Evolutionary conservation across 2,113 vertebrate genomes (phyloP).

Genomic region (Tachycineta bicolor): DNA sequence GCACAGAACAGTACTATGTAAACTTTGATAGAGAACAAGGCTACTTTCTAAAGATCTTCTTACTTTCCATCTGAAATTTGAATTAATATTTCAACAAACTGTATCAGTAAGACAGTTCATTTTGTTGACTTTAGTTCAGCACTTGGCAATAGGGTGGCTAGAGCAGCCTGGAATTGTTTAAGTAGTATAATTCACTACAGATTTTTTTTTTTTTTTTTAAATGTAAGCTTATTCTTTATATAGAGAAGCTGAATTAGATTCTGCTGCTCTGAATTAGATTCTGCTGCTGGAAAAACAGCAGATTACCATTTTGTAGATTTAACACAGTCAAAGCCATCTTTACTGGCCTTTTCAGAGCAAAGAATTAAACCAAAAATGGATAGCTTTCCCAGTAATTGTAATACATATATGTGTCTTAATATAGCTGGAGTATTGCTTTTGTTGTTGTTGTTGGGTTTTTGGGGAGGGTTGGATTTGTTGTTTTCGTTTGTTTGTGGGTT

Average conservation of each 20-base stretch:
- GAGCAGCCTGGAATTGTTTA: constrained; percentile 5
- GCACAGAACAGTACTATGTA: not conserved
- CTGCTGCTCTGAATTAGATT: constrained; percentile 21
- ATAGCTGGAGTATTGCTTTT: not conserved
- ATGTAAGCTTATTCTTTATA: not conserved
- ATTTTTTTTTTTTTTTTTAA: not conserved
- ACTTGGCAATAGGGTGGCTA: constrained; percentile 28
- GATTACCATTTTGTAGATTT: not conserved
- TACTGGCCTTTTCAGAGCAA: not conserved
- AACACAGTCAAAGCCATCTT: not conserved
- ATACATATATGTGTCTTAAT: not conserved
- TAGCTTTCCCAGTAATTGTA: not conserved
- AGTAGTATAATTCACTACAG: constrained; percentile 38
- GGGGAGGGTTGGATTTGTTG: too few relatives aligned
- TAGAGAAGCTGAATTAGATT: constrained; percentile 6
- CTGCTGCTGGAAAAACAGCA: not conserved
- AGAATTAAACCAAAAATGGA: not conserved
- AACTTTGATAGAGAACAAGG: not conserved
- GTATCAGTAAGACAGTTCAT: constrained; percentile 6
- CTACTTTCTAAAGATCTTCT: constrained; percentile 51
- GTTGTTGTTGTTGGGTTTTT: too few relatives aligned
- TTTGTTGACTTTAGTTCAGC: constrained; percentile 63
- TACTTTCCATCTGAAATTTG: constrained; percentile 53
- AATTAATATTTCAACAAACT: constrained; percentile 67
- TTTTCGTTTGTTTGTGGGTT: not conserved